Conservation (phyloP, 92 coral and sea anemone species). For the Porites cylindrica region DNA sequence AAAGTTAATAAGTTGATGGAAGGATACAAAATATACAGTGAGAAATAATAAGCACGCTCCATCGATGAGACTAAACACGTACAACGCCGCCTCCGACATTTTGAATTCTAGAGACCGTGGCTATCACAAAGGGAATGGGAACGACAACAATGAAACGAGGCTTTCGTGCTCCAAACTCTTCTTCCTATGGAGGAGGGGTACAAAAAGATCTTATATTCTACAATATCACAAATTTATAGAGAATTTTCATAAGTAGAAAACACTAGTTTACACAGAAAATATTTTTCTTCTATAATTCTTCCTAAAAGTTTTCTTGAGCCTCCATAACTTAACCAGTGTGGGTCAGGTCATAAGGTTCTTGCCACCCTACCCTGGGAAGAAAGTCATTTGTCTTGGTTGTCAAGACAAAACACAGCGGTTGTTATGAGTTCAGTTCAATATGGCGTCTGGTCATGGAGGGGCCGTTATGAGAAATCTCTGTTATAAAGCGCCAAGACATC, state of each 20-base stretch:
- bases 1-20: background rate
- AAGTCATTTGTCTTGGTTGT: constrained; percentile 19
- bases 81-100: constrained; percentile 88
- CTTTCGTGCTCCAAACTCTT: background rate
- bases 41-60: constrained; percentile 93
- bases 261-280: background rate
- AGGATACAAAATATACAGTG: constrained; percentile 99
- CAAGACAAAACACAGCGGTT: constrained; percentile 52
- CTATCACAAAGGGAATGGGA: constrained; percentile 30
- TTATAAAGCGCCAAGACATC: constrained; percentile 93
- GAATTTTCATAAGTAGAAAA: background rate
- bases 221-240: background rate
- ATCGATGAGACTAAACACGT: constrained; percentile 88
- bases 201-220: background rate
- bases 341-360: background rate
- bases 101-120: constrained; percentile 36
- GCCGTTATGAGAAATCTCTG: constrained; percentile 92
- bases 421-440: constrained; percentile 67
- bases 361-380: constrained; percentile 9
- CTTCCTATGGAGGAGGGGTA: background rate
- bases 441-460: constrained; percentile 95
- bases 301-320: background rate
- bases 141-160: constrained; percentile 56
- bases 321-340: no score
- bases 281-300: background rate